These are phyloP conservation scores for Drosophila austrosaltans DNA, from an alignment of 2,888 invertebrate genomes.

Conservation along the genomic window DNA sequence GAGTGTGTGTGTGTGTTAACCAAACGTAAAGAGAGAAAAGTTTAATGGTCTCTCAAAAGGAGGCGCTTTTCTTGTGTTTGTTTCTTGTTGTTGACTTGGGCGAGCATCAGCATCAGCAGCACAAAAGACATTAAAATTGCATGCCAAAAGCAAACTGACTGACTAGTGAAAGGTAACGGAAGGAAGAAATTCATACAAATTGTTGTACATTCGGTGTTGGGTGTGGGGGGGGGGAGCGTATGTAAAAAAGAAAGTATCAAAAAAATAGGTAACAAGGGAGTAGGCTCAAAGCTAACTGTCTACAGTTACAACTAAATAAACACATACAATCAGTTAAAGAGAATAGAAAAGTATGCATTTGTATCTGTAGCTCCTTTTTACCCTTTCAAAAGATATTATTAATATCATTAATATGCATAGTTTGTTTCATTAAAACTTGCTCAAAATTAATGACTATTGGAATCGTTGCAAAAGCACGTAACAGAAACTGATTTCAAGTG, in stretches of 20 bases:
- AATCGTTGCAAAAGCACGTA: no score
- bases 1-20: conserved; percentile 28
- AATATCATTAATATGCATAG: no score
- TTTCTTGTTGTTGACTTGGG: conserved; percentile 54
- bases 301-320: no score
- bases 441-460: no score
- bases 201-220: not conserved
- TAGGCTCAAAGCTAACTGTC: no score
- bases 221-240: not conserved
- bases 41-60: conserved; percentile 50
- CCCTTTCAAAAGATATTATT: no score
- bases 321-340: no score
- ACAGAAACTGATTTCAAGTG: no score
- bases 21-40: conserved; percentile 48
- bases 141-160: conserved; percentile 57
- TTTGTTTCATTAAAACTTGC: no score
- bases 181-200: conserved; percentile 1
- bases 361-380: no score
- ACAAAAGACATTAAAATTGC: conserved; percentile 71
- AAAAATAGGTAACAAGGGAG: no score
- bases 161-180: conserved; percentile 7
- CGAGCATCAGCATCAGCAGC: conserved; percentile 2
- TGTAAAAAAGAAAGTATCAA: not conserved
- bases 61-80: conserved; percentile 28
- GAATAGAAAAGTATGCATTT: no score